A percentile compares a stretch with the other conserved stretches of the same genome.
phyloP scores from a whole-genome alignment of 2,888 invertebrate species.

The Cosmia pyralina region DNA sequence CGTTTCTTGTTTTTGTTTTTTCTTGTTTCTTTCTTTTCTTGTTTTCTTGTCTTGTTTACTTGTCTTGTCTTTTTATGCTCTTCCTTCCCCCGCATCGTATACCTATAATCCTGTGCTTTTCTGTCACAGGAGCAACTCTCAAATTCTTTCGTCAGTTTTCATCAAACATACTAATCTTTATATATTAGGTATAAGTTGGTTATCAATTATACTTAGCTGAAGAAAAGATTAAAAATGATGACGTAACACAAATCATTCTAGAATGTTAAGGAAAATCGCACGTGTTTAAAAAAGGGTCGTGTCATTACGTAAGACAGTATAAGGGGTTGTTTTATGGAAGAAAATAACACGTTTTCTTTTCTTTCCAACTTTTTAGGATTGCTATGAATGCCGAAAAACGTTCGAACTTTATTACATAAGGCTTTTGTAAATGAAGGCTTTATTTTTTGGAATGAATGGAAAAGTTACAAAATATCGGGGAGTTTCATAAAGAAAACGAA shows the following conservation, averaged over 20 bases:
- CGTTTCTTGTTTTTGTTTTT: no score
- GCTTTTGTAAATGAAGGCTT: background rate
- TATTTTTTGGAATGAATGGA: background rate
- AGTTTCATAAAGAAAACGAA: conserved; percentile 7
- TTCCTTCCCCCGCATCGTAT: no score
- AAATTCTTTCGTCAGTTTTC: background rate
- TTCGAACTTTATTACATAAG: conserved; percentile 24
- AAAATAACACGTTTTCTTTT: conserved; percentile 21
- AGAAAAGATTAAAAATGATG: background rate
- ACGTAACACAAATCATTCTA: conserved; percentile 29
- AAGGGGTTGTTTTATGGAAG: background rate
- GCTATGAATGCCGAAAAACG: conserved; percentile 5
- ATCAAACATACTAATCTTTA: no score
- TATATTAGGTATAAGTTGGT: no score
- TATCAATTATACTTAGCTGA: no score
- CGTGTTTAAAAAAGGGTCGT: conserved; percentile 19
- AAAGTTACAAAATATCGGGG: conserved; percentile 11
- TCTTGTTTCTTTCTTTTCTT: no score
- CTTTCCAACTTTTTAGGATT: conserved; percentile 3
- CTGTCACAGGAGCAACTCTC: background rate
- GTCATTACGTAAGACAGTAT: conserved; percentile 28
- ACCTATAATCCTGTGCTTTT: background rate
- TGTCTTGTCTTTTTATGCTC: no score
- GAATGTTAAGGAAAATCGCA: conserved; percentile 28
- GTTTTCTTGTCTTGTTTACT: no score